Evolutionary conservation across 2,888 invertebrate genomes (phyloP).

Genomic region (Xanthorhoe designata): DNA sequence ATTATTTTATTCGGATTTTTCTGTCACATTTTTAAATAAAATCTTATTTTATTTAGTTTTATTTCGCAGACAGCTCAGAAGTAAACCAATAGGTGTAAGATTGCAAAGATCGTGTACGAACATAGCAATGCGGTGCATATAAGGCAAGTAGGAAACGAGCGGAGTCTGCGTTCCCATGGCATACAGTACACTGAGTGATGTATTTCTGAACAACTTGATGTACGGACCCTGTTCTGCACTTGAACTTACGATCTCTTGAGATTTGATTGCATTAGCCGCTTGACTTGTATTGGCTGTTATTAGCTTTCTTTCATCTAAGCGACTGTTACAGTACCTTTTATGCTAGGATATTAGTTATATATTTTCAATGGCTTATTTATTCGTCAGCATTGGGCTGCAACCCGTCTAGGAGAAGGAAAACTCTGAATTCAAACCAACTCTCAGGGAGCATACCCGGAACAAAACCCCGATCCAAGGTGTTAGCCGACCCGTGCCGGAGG

Average conservation of each 20-base stretch:
- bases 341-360: neutral
- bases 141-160: constrained; percentile 75
- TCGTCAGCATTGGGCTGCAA: too few species aligned
- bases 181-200: constrained; percentile 63
- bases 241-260: constrained; percentile 64
- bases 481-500: too few species aligned
- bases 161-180: constrained; percentile 73
- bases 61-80: constrained; percentile 28
- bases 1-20: too few species aligned
- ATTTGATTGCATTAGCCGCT: constrained; percentile 49
- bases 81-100: constrained; percentile 43
- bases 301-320: constrained; percentile 29
- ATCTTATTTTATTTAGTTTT: neutral
- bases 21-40: too few species aligned
- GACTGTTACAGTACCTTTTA: neutral
- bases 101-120: constrained; percentile 47
- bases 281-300: constrained; percentile 29
- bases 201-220: constrained; percentile 69
- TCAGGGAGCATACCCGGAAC: too few species aligned
- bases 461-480: too few species aligned
- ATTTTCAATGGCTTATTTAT: neutral
- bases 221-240: constrained; percentile 70
- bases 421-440: too few species aligned
- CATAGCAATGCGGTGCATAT: constrained; percentile 66
- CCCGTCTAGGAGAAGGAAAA: too few species aligned